Conservation (phyloP, 2,113 vertebrate species). For the Chionodraco myersi region DNA sequence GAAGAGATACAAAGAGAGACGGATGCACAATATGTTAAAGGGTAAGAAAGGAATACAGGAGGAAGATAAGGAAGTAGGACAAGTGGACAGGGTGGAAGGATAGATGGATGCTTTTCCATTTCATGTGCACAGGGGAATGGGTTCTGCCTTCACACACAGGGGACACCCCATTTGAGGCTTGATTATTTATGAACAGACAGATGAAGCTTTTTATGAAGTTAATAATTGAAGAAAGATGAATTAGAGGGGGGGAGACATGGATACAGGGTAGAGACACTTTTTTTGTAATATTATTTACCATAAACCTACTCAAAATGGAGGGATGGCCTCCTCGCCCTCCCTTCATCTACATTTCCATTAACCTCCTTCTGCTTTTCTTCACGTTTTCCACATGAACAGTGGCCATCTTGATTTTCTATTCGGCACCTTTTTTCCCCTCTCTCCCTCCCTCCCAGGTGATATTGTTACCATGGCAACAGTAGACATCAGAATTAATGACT, state of each 20-base stretch:
- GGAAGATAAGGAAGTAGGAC: not conserved
- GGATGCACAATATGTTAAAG: not conserved
- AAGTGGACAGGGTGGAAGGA: not conserved
- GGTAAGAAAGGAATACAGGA: not conserved
- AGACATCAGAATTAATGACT: conserved; percentile 56
- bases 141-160: conserved; percentile 9
- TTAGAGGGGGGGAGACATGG: not conserved
- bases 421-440: not conserved
- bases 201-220: conserved; percentile 82
- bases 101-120: conserved; percentile 35
- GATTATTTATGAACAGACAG: conserved; percentile 81
- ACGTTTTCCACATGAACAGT: conserved; percentile 18
- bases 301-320: conserved; percentile 17
- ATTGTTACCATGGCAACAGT: conserved; percentile 72
- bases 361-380: conserved; percentile 10
- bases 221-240: conserved; percentile 82
- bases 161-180: conserved; percentile 74
- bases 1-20: no score
- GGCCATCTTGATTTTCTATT: conserved; percentile 14
- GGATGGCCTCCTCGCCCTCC: not conserved
- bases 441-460: conserved; percentile 43
- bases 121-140: conserved; percentile 20
- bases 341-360: not conserved
- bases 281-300: not conserved
- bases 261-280: not conserved